Percentiles rank a stretch among this genome's conserved stretches.
phyloP scores from a whole-genome alignment of 2,888 invertebrate genomes.

The Athripsodes cinereus region DNA sequence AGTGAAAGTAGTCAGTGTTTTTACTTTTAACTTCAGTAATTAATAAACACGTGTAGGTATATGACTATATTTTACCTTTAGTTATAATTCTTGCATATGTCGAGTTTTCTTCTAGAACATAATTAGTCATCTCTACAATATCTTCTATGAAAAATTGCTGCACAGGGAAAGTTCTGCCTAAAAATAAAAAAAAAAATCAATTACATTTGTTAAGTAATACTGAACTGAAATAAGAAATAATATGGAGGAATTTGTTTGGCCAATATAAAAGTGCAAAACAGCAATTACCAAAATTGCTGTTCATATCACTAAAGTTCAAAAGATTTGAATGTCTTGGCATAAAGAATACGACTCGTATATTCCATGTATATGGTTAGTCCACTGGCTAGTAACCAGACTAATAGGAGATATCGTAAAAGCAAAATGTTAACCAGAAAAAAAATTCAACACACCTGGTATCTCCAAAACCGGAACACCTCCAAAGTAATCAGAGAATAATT shows the following conservation, averaged over 20 bases:
- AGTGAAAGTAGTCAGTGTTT: too few relatives aligned
- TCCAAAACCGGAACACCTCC: slow-evolving; percentile 69
- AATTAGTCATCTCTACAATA: slow-evolving; percentile 57
- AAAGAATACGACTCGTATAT: too few relatives aligned
- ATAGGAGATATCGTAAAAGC: background rate
- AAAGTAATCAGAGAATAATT: slow-evolving; percentile 81
- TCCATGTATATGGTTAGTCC: too few relatives aligned
- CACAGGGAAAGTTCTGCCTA: slow-evolving; percentile 75
- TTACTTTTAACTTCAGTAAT: too few relatives aligned
- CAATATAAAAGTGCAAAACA: background rate
- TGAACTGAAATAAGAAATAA: too few relatives aligned
- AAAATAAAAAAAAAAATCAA: slow-evolving; percentile 22
- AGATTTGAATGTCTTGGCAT: too few relatives aligned
- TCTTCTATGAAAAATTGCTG: slow-evolving; percentile 77
- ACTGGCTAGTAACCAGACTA: too few relatives aligned
- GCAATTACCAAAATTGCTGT: too few relatives aligned
- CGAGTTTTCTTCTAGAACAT: slow-evolving; percentile 47
- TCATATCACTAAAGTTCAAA: too few relatives aligned
- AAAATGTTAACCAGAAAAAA: too few relatives aligned
- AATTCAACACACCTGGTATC: slow-evolving; percentile 57
- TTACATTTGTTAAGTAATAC: too few relatives aligned
- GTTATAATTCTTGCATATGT: slow-evolving; percentile 59
- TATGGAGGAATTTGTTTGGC: background rate
- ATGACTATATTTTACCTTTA: slow-evolving; percentile 45
- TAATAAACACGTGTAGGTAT: too few relatives aligned